phyloP scores from a whole-genome alignment of 2,888 invertebrate genomes.

The Seira ritae region DNA sequence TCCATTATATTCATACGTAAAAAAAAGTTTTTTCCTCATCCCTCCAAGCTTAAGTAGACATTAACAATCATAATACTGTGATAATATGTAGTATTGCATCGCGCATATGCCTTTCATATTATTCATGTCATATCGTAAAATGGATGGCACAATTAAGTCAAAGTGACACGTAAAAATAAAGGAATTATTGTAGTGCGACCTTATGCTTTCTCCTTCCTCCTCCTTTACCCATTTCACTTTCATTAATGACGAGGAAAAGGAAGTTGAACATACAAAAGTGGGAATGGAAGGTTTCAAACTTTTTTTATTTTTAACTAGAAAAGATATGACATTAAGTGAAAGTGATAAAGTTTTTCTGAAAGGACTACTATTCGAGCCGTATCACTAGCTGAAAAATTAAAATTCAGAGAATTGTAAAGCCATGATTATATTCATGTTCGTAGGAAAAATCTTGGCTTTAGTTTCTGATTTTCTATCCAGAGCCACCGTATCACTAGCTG shows the following conservation, averaged over 20 bases:
- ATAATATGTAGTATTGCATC: slow-evolving; percentile 5
- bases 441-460: too few species aligned
- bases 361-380: too few species aligned
- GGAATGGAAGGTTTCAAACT: too few species aligned
- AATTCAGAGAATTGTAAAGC: too few species aligned
- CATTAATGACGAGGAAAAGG: not conserved
- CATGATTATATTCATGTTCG: too few species aligned
- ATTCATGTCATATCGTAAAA: not conserved
- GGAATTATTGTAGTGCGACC: not conserved
- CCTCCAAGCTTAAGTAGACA: slow-evolving; percentile 31
- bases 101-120: not conserved
- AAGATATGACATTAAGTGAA: too few species aligned
- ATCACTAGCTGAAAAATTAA: too few species aligned
- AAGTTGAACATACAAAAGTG: too few species aligned
- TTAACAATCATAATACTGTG: slow-evolving; percentile 29
- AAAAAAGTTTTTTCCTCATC: slow-evolving; percentile 3
- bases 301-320: too few species aligned
- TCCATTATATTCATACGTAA: not conserved
- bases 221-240: slow-evolving; percentile 12
- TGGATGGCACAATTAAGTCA: slow-evolving; percentile 12
- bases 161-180: not conserved
- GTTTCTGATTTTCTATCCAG: too few species aligned
- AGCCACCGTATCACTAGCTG: too few species aligned
- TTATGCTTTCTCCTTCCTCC: not conserved
- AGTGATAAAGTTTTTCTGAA: too few species aligned